phyloP scores from a whole-genome alignment of 2,888 invertebrate genomes.

The Lottia gigantea region DNA sequence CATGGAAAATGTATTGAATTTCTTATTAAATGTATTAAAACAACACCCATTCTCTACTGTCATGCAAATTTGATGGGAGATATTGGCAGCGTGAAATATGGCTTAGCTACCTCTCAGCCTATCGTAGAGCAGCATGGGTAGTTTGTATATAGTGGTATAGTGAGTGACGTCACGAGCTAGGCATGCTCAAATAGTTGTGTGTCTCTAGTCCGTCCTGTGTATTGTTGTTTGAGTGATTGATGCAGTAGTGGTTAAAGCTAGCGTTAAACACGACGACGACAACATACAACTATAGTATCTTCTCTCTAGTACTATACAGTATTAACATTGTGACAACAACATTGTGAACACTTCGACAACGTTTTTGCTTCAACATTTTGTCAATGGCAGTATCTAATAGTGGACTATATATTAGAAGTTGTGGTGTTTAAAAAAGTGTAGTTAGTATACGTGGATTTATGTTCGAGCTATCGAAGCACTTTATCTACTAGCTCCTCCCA shows the following conservation, averaged over 20 bases:
- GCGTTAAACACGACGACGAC: conserved; percentile 20
- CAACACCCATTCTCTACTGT: conserved; percentile 13
- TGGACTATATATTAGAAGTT: background rate
- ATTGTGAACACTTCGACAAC: too few species aligned
- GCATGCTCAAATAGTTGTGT: conserved; percentile 27
- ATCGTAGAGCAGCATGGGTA: conserved; percentile 19
- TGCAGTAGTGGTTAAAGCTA: conserved; percentile 40
- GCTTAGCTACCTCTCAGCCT: conserved; percentile 18
- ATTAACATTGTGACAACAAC: too few species aligned
- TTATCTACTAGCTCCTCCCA: conserved; percentile 1
- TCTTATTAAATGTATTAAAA: conserved; percentile 2
- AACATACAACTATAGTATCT: too few species aligned
- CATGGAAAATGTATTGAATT: background rate
- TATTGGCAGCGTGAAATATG: conserved; percentile 20
- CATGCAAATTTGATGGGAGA: conserved; percentile 17
- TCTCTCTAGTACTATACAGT: too few species aligned
- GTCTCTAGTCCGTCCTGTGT: conserved; percentile 23
- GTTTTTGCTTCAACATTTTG: conserved; percentile 2
- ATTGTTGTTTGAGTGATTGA: conserved; percentile 32
- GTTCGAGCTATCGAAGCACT: background rate
- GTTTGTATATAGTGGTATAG: conserved; percentile 13
- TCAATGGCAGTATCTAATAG: background rate
- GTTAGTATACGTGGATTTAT: background rate
- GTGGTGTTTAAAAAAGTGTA: background rate
- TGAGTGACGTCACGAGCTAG: conserved; percentile 29